Evolutionary conservation across 2,113 vertebrate genomes (phyloP), one percentile per base, ranked within the genome.

Genomic region (Tiliqua scincoides): DNA sequence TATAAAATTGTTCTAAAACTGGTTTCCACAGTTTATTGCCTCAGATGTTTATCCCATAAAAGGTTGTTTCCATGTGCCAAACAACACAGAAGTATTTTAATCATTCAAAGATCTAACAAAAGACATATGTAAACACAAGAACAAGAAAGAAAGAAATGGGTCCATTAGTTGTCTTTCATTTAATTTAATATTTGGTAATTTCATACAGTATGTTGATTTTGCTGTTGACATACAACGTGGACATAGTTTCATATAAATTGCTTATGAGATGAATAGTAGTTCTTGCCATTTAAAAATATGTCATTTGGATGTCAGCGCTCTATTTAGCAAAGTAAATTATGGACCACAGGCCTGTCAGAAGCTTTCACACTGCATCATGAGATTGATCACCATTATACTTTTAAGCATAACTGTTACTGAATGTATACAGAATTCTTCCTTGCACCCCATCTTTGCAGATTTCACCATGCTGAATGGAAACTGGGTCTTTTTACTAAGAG

Each of bases 351-450:
- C 48, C 77, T 52, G 23, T 83, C 59, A 71, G 0, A 57, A 54
- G 65, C 17, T 87, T 86, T 89, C 68, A 37, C n/a, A 48, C 2
- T 81, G 14, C 57, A 40, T 30, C 59, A 0, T 74, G 65, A 88
- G 71, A 71, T 87, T 83, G 59, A 77, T 74, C 0, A 0, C 15
- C 62, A 21, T 84, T 61, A 43, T 80, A 84, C 3, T 27, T 83
- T 40, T 65, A 79, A 78, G 59, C 52, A 79, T 43, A 76, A n/a
- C 72, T 90, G 1, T 83, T 91, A 76, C 1, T 87, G 77, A 80
- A 8, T 27, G 23, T 79, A 62, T 9, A 20, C 68, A 63, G 9
- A 78, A 62, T 35, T 37, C 32, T 79, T 18, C 54, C 32, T 9
- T 37, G 25, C 15, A 61, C 23, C 18, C 35, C 32, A n/a, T 18